Conservation (phyloP, 2,888 invertebrate species). For the Lucinisca nassula region DNA sequence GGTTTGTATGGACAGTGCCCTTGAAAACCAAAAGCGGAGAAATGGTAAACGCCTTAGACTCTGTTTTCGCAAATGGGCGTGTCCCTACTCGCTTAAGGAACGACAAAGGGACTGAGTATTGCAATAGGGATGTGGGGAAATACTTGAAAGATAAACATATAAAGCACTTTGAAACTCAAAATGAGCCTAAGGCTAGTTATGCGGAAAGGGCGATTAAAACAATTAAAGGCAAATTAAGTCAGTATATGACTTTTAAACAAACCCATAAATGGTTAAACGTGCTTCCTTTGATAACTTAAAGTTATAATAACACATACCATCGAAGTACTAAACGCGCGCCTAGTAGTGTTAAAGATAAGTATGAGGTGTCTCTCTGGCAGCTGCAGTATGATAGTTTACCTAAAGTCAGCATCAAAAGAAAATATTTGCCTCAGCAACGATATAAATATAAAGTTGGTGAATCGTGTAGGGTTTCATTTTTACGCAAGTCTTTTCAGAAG, state of each 20-base stretch:
- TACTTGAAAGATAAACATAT: not conserved
- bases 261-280: not conserved
- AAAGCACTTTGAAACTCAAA: not conserved
- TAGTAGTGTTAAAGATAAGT: not conserved
- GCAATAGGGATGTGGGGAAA: not conserved
- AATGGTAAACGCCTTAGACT: not conserved
- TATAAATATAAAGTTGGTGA: constrained; percentile 50
- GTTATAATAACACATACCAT: not conserved
- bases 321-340: not conserved
- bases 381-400: not conserved
- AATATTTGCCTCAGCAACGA: too few species aligned
- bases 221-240: not conserved
- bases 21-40: not conserved
- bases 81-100: not conserved
- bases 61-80: not conserved
- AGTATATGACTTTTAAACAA: not conserved
- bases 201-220: not conserved
- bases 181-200: not conserved
- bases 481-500: constrained; percentile 27
- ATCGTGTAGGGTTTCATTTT: constrained; percentile 17
- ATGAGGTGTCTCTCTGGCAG: not conserved
- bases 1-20: not conserved
- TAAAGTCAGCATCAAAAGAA: not conserved
- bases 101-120: not conserved
- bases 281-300: not conserved